phyloP scores from a whole-genome alignment of 1,140 invertebrate species.

The Ptiloglossa arizonensis region DNA sequence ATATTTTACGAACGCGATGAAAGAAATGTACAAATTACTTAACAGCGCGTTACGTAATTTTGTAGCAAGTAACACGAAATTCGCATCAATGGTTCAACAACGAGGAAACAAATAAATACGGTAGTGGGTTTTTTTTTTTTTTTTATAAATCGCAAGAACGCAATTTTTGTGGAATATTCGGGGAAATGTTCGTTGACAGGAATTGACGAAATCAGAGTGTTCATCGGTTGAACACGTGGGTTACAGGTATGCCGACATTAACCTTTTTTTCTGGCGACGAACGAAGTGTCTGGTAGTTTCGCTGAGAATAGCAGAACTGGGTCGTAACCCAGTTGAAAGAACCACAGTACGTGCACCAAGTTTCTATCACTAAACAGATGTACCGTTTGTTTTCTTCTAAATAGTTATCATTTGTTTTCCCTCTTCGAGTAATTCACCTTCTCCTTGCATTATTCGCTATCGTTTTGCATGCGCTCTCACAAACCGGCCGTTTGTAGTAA shows the following conservation, averaged over 20 bases:
- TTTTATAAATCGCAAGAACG: too few species aligned
- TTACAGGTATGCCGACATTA: slow-evolving; percentile 33
- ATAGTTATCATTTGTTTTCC: slow-evolving; percentile 12
- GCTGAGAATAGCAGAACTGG: slow-evolving; percentile 68
- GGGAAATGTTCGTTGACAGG: background rate
- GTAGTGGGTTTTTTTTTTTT: too few species aligned
- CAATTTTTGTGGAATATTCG: too few species aligned
- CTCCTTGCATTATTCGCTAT: background rate
- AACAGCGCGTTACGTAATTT: background rate
- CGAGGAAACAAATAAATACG: too few species aligned
- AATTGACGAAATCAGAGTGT: background rate
- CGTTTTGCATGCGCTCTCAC: background rate
- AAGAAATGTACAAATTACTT: background rate
- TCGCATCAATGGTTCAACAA: background rate
- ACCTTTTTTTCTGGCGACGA: slow-evolving; percentile 53
- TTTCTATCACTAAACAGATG: slow-evolving; percentile 28
- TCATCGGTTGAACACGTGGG: slow-evolving; percentile 3
- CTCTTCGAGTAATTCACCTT: background rate
- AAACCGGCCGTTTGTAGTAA: too few species aligned
- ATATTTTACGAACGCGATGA: too few species aligned
- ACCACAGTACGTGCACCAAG: slow-evolving; percentile 18
- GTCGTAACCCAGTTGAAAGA: slow-evolving; percentile 56
- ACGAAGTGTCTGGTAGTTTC: slow-evolving; percentile 56
- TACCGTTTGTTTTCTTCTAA: slow-evolving; percentile 26
- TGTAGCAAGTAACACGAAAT: background rate